Evolutionary conservation across 2,888 invertebrate genomes (phyloP).

Genomic region (Orthonevra nobilis): DNA sequence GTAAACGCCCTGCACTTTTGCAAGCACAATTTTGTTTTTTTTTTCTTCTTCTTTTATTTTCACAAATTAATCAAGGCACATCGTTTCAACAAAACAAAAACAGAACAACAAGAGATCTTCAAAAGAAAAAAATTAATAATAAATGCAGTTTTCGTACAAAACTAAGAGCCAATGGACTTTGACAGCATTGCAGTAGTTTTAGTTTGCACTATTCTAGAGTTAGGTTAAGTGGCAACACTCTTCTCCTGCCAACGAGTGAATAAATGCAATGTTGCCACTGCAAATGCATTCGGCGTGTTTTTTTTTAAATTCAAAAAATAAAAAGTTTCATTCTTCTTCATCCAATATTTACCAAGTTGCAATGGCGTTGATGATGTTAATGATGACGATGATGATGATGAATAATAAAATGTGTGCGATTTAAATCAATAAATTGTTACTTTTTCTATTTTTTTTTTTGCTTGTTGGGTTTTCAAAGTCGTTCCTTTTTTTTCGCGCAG

Average conservation of each 20-base stretch:
- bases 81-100: too few species aligned
- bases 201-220: slow-evolving; percentile 16
- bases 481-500: slow-evolving; percentile 58
- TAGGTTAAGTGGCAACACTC: slow-evolving; percentile 55
- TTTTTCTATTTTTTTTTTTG: slow-evolving; percentile 17
- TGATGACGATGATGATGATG: too few species aligned
- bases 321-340: slow-evolving; percentile 2
- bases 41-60: slow-evolving; percentile 20
- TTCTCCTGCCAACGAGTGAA: slow-evolving; percentile 15
- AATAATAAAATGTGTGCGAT: slow-evolving; percentile 55
- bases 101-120: too few species aligned
- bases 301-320: too few species aligned
- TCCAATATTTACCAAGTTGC: slow-evolving; percentile 67
- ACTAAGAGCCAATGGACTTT: too few species aligned
- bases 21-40: not conserved
- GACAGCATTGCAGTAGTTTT: too few species aligned
- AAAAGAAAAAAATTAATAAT: slow-evolving; percentile 15
- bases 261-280: slow-evolving; percentile 1
- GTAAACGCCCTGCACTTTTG: slow-evolving; percentile 47
- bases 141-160: slow-evolving; percentile 55
- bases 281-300: not conserved
- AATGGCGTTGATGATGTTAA: slow-evolving; percentile 63
- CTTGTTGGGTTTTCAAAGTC: not conserved
- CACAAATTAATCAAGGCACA: slow-evolving; percentile 51
- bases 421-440: slow-evolving; percentile 68